Evolutionary conservation across 2,888 invertebrate genomes (phyloP), one percentile per base, ranked within the genome.

Genomic region (Gibbula magus): DNA sequence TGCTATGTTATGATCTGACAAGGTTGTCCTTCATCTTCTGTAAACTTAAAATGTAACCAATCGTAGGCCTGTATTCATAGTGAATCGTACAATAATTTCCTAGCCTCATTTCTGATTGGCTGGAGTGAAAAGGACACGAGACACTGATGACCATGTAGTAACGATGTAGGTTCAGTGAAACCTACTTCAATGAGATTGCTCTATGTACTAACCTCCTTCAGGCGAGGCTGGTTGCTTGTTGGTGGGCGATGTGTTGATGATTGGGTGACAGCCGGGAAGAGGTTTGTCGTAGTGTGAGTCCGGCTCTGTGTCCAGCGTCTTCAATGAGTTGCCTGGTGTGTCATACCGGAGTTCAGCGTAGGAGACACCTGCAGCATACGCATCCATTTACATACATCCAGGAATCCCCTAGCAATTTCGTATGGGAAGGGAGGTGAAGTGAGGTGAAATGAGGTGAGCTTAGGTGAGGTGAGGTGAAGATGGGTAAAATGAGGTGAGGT

Each of bases 341-440:
- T 90, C 90, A 78, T 91, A 91, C 8, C 90, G 85, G 75, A 91
- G 86, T 83, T 91, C 90, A 74, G 91, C 90, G 80, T 91, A 91
- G 54, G 89, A 88, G 75, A 91, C 87, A 80, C 90, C 90, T 89
- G 83, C 4, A 32, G 56, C 52, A 54, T 61, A 51, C 75, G 78
- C 79, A 16, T 76, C 80, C 51, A 81, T 20, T 54, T 54, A 54
- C n/a, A 54, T 20, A 54, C 54, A 18, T 13, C 3, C 52, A 52
- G 16, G 16, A 2, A 2, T 52, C 52, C 52, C 52, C 3, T n/a
- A 13, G n/a, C 52, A 52, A 52, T n/a, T 52, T 54, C 54, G 18
- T 0, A 18, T 54, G 54, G 18, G 54, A 18, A 16, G 5, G 8
- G 20, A 8, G 2, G 54, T 54, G 7, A 20, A 8, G 20, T 18